Evolutionary conservation across 2,797 vertebrate genomes (phyloP).

Genomic region (Rallus crepitans): DNA sequence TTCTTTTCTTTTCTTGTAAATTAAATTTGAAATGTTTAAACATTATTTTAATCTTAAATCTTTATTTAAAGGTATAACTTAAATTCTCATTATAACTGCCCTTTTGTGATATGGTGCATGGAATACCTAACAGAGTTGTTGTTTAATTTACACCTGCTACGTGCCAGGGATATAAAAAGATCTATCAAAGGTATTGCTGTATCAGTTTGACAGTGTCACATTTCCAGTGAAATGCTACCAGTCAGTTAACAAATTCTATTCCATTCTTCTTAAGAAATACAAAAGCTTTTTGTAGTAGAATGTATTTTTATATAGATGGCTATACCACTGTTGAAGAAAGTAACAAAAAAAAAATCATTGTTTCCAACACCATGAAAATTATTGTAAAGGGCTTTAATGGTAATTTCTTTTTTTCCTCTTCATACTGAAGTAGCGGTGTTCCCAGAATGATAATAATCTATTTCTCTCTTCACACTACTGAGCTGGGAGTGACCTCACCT

Average conservation of each 20-base stretch:
- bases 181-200: not conserved
- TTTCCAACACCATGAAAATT: constrained; percentile 32
- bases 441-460: constrained; percentile 88
- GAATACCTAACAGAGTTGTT: not conserved
- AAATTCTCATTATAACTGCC: not conserved
- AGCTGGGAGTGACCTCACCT: constrained; percentile 85
- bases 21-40: not conserved
- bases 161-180: not conserved
- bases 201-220: not conserved
- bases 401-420: not conserved
- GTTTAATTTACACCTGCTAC: constrained; percentile 19
- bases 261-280: not conserved
- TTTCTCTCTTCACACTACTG: constrained; percentile 83
- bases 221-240: not conserved
- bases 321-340: not conserved
- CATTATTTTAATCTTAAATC: not conserved
- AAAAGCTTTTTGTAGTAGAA: not conserved
- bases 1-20: not conserved
- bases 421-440: constrained; percentile 68
- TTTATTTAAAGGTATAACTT: not conserved
- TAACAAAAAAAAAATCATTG: not conserved
- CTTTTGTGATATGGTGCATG: not conserved
- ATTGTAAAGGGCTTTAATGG: constrained; percentile 43
- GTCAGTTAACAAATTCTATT: not conserved
- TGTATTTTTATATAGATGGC: not conserved